Evolutionary conservation across 1,140 invertebrate species (phyloP), one percentile per base, ranked within the genome.

Genomic region (Holcopasites calliopsidis): DNA sequence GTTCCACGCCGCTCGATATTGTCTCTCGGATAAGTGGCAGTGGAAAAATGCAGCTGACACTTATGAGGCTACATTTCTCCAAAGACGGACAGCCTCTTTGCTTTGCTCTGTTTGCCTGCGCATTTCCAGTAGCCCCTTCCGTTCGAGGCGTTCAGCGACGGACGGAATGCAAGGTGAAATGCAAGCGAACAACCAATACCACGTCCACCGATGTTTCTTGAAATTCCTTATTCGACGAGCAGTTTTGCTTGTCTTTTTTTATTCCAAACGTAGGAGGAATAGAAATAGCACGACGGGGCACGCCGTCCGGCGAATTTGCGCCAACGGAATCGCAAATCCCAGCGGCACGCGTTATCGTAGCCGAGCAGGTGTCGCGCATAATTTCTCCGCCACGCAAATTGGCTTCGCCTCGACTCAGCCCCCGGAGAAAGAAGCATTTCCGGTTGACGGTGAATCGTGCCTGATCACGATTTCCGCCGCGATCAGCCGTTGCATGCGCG

Each of bases 11-110:
- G 73, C 54, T 69, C 72, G 72, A 75, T 75, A 75, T 75, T 75
- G 72, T 75, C 72, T 69, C 62, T 42, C 6, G 28, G 64, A 50
- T 50, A 69, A 75, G 72, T 66, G 72, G 42, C 64, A 75, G 40
- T 40, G 64, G 52, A 40, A 75, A 75, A 75, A 75, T 69, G 64
- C 64, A 26, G 42, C 23, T 75, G 72, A 75, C 72, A 75, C 72
- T 75, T 75, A 75, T 75, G 72, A 75, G 72, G 72, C 62, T 38
- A 75, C 62, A 57, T 75, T 75, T 69, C 72, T 75, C 44, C 47
- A 35, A 26, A 23, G 40, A 28, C 26, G 18, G 42, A 28, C 60
- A 28, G 16, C 38, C 28, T 49, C 1, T 11, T 2, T 18, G 38
- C 21, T 28, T 26, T 28, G 35, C n/a, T 18, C 26, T 73, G 18